Base-by-base conservation (phyloP, 2,888 invertebrate species). In the Drosophila leonis region DNA sequence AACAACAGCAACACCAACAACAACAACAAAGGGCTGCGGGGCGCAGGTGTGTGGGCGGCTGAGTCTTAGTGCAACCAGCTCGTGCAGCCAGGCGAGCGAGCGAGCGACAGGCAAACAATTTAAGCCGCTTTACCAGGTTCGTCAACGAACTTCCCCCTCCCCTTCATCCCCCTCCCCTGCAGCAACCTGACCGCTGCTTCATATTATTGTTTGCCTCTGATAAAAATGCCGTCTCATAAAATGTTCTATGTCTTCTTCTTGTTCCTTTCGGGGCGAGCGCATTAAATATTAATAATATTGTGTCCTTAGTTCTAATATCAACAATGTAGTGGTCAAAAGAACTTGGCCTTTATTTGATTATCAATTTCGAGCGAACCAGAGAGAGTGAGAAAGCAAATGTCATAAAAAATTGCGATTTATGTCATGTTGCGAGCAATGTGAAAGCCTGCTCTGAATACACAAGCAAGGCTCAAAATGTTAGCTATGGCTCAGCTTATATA, bases 261-360 rank as follows among this genome's bases (percentile, higher is more conserved):
- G 31, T 27, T 54, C 44, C 29, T 54, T 71, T 49, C 57, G 27
- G 44, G 72, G 51, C 72, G 83, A 83, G 72, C 69, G 79, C 85
- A 84, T 90, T 84, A 89, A 84, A 90, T 88, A 79, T 90, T 88
- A 84, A 84, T 84, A 87, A 84, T 67, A 84, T 76, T 82, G 75
- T 84, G 78, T 78, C 78, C 82, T 87, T 72, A 76, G 74, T 76
- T 76, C 72, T 76, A 62, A 82, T 89, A 89, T 76, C 78, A 87
- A 81, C 70, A 86, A 63, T 83, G 72, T 66, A 62, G 70, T 76
- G 61, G 56, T 48, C 62, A 39, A 39, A 18, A 27, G 48, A 42
- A 46, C 44, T 54, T 39, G 46, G 49, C 59, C 57, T 44, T 66
- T 77, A 72, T 78, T 78, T 78, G 81, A 80, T 80, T 71, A 80